These are phyloP conservation scores for Lordiphosa mommai DNA, from an alignment of 1,140 invertebrate species.

Conservation along the genomic window DNA sequence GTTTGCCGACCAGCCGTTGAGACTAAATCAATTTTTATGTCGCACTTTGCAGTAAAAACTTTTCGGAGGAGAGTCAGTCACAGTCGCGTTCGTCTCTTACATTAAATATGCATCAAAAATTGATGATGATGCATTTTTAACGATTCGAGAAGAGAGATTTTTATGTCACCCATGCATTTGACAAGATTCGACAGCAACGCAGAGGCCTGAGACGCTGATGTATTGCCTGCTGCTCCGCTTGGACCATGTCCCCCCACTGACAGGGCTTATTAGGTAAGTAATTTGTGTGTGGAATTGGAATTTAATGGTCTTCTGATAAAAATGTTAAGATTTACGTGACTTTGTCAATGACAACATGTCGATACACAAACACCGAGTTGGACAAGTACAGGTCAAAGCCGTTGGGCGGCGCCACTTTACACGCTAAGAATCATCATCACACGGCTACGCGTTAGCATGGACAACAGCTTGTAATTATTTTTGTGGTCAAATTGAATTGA, in stretches of 20 bases:
- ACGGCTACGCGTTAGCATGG: constrained; percentile 67
- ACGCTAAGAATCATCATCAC: too few relatives aligned
- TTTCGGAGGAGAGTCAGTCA: constrained; percentile 3
- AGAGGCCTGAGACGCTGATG: constrained; percentile 17
- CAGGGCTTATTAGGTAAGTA: constrained; percentile 33
- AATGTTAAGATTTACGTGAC: constrained; percentile 20
- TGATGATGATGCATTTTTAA: constrained; percentile 79
- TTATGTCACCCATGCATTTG: constrained; percentile 65
- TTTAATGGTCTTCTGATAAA: constrained; percentile 73
- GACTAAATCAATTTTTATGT: constrained; percentile 76
- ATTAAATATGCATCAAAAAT: constrained; percentile 78
- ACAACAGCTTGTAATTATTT: constrained; percentile 69
- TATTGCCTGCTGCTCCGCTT: constrained; percentile 22
- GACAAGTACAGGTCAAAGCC: constrained; percentile 47
- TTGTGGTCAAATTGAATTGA: constrained; percentile 74
- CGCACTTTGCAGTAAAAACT: constrained; percentile 66
- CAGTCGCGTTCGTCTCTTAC: constrained; percentile 43
- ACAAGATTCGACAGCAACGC: constrained; percentile 50
- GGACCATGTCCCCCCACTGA: constrained; percentile 10
- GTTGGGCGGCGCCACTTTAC: constrained; percentile 59
- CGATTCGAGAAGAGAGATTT: constrained; percentile 65
- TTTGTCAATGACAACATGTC: constrained; percentile 24
- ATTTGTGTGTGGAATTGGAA: constrained; percentile 61
- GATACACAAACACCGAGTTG: background rate
- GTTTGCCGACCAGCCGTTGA: constrained; percentile 33